Conservation (phyloP, 1,140 invertebrate species). For the Plodia interpunctella region DNA sequence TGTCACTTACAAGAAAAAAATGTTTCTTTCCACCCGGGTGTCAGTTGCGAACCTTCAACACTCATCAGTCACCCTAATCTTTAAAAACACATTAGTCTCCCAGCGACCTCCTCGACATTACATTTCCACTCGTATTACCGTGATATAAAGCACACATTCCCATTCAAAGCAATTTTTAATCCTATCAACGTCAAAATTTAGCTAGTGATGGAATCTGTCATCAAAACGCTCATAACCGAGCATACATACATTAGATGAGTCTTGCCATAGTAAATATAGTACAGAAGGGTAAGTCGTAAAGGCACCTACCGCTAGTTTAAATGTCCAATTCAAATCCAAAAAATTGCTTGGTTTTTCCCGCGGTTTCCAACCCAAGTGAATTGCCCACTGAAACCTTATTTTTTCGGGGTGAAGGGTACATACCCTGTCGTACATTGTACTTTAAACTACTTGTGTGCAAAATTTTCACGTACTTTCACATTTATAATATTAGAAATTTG, state of each 20-base stretch:
- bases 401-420: too few species aligned
- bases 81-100: background rate
- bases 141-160: background rate
- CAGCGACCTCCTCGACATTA: background rate
- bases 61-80: conserved; percentile 4
- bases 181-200: conserved; percentile 12
- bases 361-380: too few species aligned
- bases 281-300: too few species aligned
- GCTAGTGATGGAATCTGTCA: conserved; percentile 14
- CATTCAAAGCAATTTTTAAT: conserved; percentile 12
- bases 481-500: too few species aligned
- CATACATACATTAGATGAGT: conserved; percentile 6
- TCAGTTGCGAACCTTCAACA: background rate
- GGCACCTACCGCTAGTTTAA: too few species aligned
- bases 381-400: too few species aligned
- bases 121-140: background rate
- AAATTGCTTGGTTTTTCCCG: too few species aligned
- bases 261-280: background rate
- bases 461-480: too few species aligned
- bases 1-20: background rate
- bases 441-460: too few species aligned
- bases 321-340: too few species aligned
- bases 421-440: too few species aligned
- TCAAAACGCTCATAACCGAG: conserved; percentile 17
- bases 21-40: background rate